A percentile compares a stretch with the other conserved stretches of the same genome.
Conservation (phyloP, 1,140 invertebrate species). For the Danaus melanippus region DNA sequence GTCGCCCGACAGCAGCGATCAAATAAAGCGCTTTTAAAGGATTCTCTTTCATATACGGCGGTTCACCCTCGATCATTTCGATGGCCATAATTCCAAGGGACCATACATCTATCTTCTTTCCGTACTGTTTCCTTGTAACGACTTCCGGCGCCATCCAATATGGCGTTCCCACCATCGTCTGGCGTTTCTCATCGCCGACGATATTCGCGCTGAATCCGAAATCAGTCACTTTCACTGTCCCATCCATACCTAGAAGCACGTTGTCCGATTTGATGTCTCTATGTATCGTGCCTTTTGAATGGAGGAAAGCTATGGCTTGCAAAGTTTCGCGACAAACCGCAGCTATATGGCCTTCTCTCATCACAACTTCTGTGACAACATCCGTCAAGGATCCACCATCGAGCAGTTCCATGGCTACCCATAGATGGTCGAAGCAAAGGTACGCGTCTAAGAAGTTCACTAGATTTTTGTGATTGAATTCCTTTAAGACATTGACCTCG, state of each 20-base stretch:
- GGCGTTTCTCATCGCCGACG: slow-evolving; percentile 92
- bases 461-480: slow-evolving; percentile 95
- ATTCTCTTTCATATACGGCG: slow-evolving; percentile 95
- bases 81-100: slow-evolving; percentile 97
- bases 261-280: slow-evolving; percentile 98
- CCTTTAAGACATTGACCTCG: slow-evolving; percentile 94
- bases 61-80: slow-evolving; percentile 99
- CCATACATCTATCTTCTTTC: slow-evolving; percentile 97
- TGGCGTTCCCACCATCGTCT: slow-evolving; percentile 96
- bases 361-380: slow-evolving; percentile 97
- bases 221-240: slow-evolving; percentile 96
- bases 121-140: slow-evolving; percentile 86
- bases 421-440: slow-evolving; percentile 90
- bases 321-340: slow-evolving; percentile 94
- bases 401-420: slow-evolving; percentile 96
- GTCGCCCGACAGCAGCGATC: slow-evolving; percentile 95
- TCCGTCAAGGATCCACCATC: slow-evolving; percentile 97
- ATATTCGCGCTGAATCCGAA: slow-evolving; percentile 98
- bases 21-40: slow-evolving; percentile 95
- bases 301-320: slow-evolving; percentile 93
- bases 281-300: slow-evolving; percentile 92
- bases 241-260: slow-evolving; percentile 96
- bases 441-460: slow-evolving; percentile 98
- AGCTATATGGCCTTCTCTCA: slow-evolving; percentile 98
- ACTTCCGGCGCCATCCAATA: slow-evolving; percentile 95